A percentile compares a stretch with the other conserved stretches of the same genome.
Conservation (phyloP, 2,888 invertebrate species). For the Meteorus cinctellus region DNA sequence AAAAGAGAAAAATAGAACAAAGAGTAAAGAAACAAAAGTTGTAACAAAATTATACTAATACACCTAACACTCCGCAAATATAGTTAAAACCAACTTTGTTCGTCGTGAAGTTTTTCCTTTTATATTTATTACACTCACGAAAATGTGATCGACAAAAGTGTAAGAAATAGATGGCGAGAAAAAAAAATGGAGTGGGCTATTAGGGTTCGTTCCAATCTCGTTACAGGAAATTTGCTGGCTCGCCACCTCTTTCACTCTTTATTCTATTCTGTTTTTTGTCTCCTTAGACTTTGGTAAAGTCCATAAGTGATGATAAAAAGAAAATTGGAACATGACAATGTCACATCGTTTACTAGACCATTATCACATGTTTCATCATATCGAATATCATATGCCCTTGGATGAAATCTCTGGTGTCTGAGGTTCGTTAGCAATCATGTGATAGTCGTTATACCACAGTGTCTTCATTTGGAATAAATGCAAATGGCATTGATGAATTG, state of each 20-base stretch:
- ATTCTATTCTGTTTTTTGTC: background rate
- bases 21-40: background rate
- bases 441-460: background rate
- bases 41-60: background rate
- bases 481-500: background rate
- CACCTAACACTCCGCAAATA: conserved; percentile 4
- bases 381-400: background rate
- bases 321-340: background rate
- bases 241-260: background rate
- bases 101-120: background rate
- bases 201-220: conserved; percentile 3
- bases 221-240: conserved; percentile 3
- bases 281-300: background rate
- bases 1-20: background rate
- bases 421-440: background rate
- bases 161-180: background rate
- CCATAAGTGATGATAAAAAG: background rate
- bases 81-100: background rate
- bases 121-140: background rate
- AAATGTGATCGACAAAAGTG: conserved; percentile 5
- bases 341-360: background rate
- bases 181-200: background rate
- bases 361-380: background rate
- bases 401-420: background rate
- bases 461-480: background rate